A percentile compares a stretch with the other conserved stretches of the same genome.
phyloP scores from a whole-genome alignment of 2,797 vertebrate genomes.

The Pseudocheirus occidentalis region DNA sequence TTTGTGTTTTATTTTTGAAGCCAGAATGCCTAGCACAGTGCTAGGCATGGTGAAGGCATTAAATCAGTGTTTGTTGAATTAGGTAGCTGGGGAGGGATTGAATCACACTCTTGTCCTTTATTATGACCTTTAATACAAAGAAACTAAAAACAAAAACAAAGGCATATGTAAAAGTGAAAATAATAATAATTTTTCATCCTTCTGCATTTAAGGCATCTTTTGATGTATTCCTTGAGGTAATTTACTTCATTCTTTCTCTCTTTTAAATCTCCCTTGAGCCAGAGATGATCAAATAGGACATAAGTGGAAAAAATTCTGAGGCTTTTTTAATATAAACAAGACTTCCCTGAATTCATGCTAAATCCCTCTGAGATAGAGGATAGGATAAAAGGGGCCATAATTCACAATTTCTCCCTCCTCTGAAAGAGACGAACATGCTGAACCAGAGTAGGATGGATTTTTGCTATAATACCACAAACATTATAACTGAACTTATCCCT shows the following conservation, averaged over 20 bases:
- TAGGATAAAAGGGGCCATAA: background rate
- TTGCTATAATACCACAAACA: background rate
- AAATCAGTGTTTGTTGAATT: background rate
- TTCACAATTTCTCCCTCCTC: background rate
- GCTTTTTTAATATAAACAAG: background rate
- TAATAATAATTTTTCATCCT: background rate
- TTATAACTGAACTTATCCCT: background rate
- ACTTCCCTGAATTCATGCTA: background rate
- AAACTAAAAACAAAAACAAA: background rate
- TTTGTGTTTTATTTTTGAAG: background rate
- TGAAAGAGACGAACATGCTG: background rate
- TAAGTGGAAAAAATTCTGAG: background rate
- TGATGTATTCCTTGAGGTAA: background rate
- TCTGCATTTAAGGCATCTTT: background rate
- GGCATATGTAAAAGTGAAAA: background rate
- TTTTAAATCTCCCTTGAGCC: background rate
- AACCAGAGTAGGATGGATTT: background rate
- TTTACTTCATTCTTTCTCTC: background rate
- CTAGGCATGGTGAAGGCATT: background rate
- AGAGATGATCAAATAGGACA: background rate
- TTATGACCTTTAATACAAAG: background rate
- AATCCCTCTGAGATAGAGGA: background rate
- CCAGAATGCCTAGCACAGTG: background rate
- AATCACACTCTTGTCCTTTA: background rate
- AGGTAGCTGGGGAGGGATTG: background rate